These are phyloP conservation scores for Ctenosaura bakeri DNA, from an alignment of 2,797 vertebrate genomes.

Conservation along the genomic window DNA sequence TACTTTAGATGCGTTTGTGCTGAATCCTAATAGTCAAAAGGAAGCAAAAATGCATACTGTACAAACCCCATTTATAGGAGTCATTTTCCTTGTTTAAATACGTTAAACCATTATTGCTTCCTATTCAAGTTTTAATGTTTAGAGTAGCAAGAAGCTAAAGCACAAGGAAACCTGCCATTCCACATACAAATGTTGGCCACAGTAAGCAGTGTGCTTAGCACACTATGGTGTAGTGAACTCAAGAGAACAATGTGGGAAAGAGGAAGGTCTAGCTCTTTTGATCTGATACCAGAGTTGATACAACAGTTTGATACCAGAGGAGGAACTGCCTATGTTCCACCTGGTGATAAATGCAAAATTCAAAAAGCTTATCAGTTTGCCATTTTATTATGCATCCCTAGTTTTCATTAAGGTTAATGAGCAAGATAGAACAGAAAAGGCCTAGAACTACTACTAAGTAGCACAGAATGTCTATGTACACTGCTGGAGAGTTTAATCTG, in stretches of 20 bases:
- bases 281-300: too few species aligned
- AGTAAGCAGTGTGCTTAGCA: not conserved
- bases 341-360: not conserved
- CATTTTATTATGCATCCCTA: too few species aligned
- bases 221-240: not conserved
- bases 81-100: not conserved
- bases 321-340: not conserved
- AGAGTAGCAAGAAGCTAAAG: not conserved
- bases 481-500: not conserved
- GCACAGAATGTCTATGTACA: not conserved
- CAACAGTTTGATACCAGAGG: too few species aligned
- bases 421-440: not conserved
- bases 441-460: not conserved
- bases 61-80: not conserved
- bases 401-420: not conserved
- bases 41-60: not conserved
- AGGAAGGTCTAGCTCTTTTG: not conserved
- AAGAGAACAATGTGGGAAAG: not conserved
- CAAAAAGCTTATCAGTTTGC: not conserved
- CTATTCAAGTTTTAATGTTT: not conserved
- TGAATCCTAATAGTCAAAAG: not conserved
- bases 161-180: not conserved
- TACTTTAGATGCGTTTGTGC: slow-evolving; percentile 12
- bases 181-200: not conserved
- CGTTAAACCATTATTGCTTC: not conserved